Conservation (phyloP, 2,797 vertebrate genomes). For the Smutsia temminckii region DNA sequence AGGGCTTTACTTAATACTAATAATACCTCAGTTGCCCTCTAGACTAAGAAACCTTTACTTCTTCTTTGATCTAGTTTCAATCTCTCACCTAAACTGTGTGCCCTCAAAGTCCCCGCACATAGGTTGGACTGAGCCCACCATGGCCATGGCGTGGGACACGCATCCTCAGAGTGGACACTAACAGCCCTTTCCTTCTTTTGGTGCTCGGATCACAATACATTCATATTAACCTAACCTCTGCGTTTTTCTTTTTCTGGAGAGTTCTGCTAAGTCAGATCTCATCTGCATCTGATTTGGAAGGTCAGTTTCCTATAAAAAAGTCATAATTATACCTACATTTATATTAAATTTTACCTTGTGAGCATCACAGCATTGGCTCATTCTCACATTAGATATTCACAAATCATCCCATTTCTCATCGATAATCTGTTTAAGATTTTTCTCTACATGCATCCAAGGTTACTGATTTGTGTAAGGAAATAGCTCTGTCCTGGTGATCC, state of each 20-base stretch:
- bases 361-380: not conserved
- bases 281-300: not conserved
- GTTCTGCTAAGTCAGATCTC: not conserved
- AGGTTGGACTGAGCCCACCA: not conserved
- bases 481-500: not conserved
- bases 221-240: not conserved
- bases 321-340: not conserved
- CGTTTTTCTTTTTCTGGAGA: not conserved
- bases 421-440: not conserved
- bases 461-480: not conserved
- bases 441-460: not conserved
- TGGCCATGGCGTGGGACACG: not conserved
- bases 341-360: not conserved
- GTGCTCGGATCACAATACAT: not conserved
- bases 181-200: not conserved
- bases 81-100: too few species aligned
- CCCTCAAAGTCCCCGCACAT: not conserved
- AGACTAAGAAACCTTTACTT: not conserved
- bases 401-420: not conserved
- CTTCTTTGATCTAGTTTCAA: not conserved
- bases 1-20: not conserved
- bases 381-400: not conserved
- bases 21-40: not conserved
- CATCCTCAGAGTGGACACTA: not conserved
- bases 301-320: not conserved